Percentiles rank a stretch among this genome's conserved stretches.
Conservation (phyloP, 2,797 vertebrate species). For the Clarias pachynema region DNA sequence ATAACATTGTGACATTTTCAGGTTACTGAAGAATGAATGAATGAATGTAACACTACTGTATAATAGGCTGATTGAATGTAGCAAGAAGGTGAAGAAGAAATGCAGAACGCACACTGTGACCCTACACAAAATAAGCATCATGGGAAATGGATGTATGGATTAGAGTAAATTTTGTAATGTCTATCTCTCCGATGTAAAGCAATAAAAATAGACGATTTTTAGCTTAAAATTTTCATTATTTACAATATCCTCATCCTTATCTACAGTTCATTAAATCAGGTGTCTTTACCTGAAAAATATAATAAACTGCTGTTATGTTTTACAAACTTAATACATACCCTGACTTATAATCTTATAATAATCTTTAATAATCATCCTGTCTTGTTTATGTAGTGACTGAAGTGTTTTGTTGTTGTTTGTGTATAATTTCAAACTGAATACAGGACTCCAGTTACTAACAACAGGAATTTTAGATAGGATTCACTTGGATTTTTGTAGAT, state of each 20-base stretch:
- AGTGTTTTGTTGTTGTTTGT: neutral
- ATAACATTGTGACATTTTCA: neutral
- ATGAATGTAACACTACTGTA: neutral
- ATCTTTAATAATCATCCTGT: neutral
- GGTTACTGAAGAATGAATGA: neutral
- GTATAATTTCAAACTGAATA: neutral
- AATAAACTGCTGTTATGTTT: neutral
- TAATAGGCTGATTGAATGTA: neutral
- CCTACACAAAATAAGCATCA: too few species aligned
- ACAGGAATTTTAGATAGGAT: neutral
- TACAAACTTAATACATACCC: neutral
- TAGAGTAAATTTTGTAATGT: neutral
- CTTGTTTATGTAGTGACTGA: neutral
- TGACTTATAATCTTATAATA: neutral
- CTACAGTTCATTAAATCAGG: neutral
- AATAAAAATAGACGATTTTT: neutral
- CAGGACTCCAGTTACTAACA: neutral
- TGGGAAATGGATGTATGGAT: neutral
- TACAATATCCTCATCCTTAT: neutral
- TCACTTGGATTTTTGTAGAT: neutral
- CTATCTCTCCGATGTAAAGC: neutral
- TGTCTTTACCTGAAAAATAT: too few species aligned
- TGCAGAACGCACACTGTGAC: neutral
- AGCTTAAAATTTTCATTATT: neutral
- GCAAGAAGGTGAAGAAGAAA: neutral